These are phyloP conservation scores for Felis catus DNA, from an alignment of 2,113 vertebrate genomes.

Conservation along the genomic window F.catus_Fca126_mat1.0 CM031423.1:26960001-26960500, in stretches of 20 bases:
- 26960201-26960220: background rate
- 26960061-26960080: background rate
- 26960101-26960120: too few relatives aligned
- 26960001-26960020: too few relatives aligned
- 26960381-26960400: background rate
- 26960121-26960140: background rate
- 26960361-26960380: background rate
- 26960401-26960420: background rate
- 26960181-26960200: background rate
- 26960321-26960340: background rate
- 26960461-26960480: background rate
- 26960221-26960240: fast-evolving
- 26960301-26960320: background rate
- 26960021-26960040: background rate
- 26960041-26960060: background rate
- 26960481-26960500: background rate
- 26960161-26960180: background rate
- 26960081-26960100: background rate
- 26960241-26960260: too few relatives aligned
- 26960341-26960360: background rate
- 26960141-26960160: background rate
- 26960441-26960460: background rate
- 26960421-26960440: background rate
- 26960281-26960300: background rate
- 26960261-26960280: background rate